Percentiles rank a stretch among this genome's conserved stretches.
Evolutionary conservation across 2,113 vertebrate genomes (phyloP).

Genomic region (Proterorhinus semilunaris): DNA sequence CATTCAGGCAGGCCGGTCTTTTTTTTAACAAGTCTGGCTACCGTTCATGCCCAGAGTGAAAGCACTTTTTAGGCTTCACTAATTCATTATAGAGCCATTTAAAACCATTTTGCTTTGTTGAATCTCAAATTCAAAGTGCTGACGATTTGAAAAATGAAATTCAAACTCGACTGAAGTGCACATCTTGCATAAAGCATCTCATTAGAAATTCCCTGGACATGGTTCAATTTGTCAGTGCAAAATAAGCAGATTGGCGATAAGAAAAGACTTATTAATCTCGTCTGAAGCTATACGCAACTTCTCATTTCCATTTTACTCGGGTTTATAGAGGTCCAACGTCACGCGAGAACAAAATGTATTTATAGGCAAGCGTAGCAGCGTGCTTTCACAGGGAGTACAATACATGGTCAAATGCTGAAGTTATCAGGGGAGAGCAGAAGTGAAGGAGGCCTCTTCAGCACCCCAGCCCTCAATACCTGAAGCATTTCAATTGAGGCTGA

Average conservation of each 20-base stretch:
- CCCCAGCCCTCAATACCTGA: constrained; percentile 55
- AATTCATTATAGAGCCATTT: constrained; percentile 64
- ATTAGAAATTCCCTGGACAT: constrained; percentile 29
- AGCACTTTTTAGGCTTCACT: constrained; percentile 55
- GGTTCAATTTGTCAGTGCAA: constrained; percentile 35
- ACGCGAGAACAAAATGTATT: constrained; percentile 26
- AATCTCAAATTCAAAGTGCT: constrained; percentile 44
- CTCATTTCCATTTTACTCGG: constrained; percentile 16
- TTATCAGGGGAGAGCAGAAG: constrained; percentile 77
- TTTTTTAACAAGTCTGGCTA: constrained; percentile 38
- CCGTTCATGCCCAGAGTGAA: constrained; percentile 45
- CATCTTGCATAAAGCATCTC: constrained; percentile 27
- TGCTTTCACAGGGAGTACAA: constrained; percentile 66
- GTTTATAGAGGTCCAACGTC: constrained; percentile 21
- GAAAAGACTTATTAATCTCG: constrained; percentile 44
- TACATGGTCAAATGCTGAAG: constrained; percentile 64
- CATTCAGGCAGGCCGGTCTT: constrained; percentile 33
- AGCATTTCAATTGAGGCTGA: constrained; percentile 62
- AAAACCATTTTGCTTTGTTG: constrained; percentile 33
- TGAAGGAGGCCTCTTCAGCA: constrained; percentile 52
- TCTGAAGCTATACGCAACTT: not conserved
- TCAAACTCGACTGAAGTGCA: constrained; percentile 31
- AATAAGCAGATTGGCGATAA: constrained; percentile 55
- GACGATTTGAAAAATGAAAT: constrained; percentile 44
- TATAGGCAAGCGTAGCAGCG: constrained; percentile 25